Base-by-base conservation (phyloP, 2,888 invertebrate genomes). In the Parasteatoda lunata region DNA sequence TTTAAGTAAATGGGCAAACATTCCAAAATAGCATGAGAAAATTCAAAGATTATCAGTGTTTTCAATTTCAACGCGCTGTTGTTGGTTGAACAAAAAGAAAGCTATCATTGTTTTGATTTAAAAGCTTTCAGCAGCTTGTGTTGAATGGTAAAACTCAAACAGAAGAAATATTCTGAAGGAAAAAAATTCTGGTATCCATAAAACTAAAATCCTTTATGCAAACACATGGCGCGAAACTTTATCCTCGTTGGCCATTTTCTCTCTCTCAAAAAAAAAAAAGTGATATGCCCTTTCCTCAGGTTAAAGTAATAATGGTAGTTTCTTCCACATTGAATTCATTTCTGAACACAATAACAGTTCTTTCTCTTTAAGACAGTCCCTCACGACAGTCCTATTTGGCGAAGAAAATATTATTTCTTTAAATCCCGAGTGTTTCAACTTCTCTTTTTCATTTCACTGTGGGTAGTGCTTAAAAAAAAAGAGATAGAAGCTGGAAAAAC, bases 331-430 rank as follows among this genome's bases (percentile, higher is more conserved):
- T 54, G 71, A 13, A 49, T 49, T 47, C 71, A 71, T 71, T 49
- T 51, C 51, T 49, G n/a, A 51, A 15, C 45, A 47, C 45, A 69
- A 69, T 69, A 71, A 71, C n/a, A 71, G 51, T 71, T n/a, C 71
- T 49, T 49, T 51, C 51, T 15, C 51, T 71, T 71, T 51, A n/a
- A 30, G 51, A 47, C 15, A 51, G 71, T 0, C 13, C 49, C 54
- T 11, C 9, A 13, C 9, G 54, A 13, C 54, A 54, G 9, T 54
- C 54, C 8, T 13, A 11, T 11, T 54, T 54, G 54, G 13, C 8
- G 13, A 54, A 54, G 54, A 54, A 54, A 54, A 54, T 54, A 54
- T 54, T 54, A 54, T 54, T 54, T 54, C 54, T 54, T 54, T 54
- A 13, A 54, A 54, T 54, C 54, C 54, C 54, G 4, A 54, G 54